phyloP scores from a whole-genome alignment of 1,140 invertebrate species.

The Cotesia typhae region DNA sequence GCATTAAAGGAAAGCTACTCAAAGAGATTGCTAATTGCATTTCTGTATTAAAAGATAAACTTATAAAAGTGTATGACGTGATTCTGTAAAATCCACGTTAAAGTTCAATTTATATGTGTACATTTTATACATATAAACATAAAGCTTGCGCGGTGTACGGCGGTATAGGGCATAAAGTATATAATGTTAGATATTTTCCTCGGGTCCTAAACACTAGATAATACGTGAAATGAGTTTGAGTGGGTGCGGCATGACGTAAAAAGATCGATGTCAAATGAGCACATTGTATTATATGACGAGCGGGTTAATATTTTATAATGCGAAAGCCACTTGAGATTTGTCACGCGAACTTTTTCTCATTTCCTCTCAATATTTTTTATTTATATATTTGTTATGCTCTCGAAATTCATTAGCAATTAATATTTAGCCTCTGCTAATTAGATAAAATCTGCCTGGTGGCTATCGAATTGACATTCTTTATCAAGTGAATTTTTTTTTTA shows the following conservation, averaged over 20 bases:
- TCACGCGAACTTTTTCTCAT: too few relatives aligned
- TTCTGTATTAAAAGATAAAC: too few relatives aligned
- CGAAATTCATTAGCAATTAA: too few relatives aligned
- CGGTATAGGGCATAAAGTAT: not conserved
- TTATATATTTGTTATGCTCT: too few relatives aligned
- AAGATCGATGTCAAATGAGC: constrained; percentile 25
- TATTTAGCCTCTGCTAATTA: not conserved
- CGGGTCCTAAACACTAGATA: not conserved
- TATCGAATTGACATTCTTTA: too few relatives aligned
- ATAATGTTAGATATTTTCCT: constrained; percentile 5
- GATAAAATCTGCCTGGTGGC: too few relatives aligned
- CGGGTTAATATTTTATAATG: not conserved
- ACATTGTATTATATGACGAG: constrained; percentile 8
- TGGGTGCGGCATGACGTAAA: constrained; percentile 21
- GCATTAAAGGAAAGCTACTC: too few relatives aligned
- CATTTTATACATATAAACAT: not conserved
- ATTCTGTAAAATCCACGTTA: not conserved
- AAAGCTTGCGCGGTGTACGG: not conserved
- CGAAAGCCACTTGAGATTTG: too few relatives aligned
- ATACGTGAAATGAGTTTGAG: constrained; percentile 14
- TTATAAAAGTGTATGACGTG: too few relatives aligned
- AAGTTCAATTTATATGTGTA: constrained; percentile 5
- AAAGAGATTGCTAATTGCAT: too few relatives aligned
- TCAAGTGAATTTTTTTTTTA: too few relatives aligned
- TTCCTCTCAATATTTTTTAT: too few relatives aligned